Evolutionary conservation across 2,888 invertebrate genomes (phyloP).

Genomic region (Pecten maximus): DNA sequence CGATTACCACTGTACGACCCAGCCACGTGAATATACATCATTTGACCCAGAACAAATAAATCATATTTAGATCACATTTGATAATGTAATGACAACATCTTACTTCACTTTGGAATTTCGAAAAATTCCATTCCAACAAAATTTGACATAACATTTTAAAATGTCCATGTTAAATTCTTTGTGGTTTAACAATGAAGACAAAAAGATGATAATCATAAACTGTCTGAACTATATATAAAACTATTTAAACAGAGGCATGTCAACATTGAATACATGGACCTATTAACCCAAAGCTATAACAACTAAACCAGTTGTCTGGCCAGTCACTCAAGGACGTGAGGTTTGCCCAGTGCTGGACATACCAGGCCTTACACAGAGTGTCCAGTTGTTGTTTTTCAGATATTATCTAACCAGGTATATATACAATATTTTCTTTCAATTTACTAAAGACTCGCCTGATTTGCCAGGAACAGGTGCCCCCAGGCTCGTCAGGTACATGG

Average conservation of each 20-base stretch:
- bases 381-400: conserved; percentile 8
- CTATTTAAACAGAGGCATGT: background rate
- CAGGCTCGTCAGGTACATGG: background rate
- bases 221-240: background rate
- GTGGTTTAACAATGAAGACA: background rate
- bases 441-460: conserved; percentile 18
- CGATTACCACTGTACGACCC: no score
- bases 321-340: background rate
- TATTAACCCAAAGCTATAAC: background rate
- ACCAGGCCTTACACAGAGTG: background rate
- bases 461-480: background rate
- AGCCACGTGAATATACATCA: no score
- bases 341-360: background rate
- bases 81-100: background rate
- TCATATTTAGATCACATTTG: no score
- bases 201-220: background rate
- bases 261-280: background rate
- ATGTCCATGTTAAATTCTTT: background rate
- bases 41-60: no score
- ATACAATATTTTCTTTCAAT: conserved; percentile 33
- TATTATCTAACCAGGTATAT: conserved; percentile 25
- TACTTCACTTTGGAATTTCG: background rate
- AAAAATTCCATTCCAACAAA: background rate
- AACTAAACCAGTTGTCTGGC: background rate
- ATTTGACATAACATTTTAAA: conserved; percentile 17